These are phyloP conservation scores for Cerastoderma edule DNA, from an alignment of 2,888 invertebrate genomes.

Conservation along the genomic window DNA sequence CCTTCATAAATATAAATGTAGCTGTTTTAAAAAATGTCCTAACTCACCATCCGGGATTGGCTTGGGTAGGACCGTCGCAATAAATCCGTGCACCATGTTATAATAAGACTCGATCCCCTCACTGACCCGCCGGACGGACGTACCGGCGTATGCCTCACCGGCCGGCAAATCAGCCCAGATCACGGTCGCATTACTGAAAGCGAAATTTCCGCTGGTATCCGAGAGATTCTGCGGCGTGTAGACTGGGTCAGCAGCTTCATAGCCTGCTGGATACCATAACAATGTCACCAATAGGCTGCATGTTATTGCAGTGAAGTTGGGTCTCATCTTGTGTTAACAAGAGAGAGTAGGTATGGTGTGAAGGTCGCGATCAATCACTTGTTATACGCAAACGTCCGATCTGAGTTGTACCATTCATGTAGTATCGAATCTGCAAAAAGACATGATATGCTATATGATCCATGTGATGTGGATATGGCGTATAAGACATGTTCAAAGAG, in stretches of 20 bases:
- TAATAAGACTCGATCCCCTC: conserved; percentile 53
- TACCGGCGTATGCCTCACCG: conserved; percentile 39
- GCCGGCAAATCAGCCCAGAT: conserved; percentile 55
- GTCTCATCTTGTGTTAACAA: no score
- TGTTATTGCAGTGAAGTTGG: no score
- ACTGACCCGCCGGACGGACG: conserved; percentile 43
- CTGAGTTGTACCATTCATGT: no score
- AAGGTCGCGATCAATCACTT: no score
- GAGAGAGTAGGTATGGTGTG: no score
- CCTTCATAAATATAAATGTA: not conserved
- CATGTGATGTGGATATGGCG: no score
- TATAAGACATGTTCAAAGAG: no score
- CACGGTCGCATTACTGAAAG: conserved; percentile 50
- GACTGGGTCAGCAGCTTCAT: conserved; percentile 54
- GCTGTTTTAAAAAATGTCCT: not conserved
- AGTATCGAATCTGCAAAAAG: no score
- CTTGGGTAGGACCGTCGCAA: conserved; percentile 52
- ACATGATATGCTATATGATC: no score
- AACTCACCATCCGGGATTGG: conserved; percentile 61
- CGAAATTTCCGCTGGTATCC: conserved; percentile 61
- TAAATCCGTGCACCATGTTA: conserved; percentile 58
- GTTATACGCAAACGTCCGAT: no score
- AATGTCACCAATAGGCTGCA: no score
- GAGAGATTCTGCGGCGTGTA: conserved; percentile 46
- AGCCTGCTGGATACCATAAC: no score